Evolutionary conservation across 2,797 vertebrate species (phyloP), one percentile per base, ranked within the genome.

Genomic region (Periophthalmus magnuspinnatus): DNA sequence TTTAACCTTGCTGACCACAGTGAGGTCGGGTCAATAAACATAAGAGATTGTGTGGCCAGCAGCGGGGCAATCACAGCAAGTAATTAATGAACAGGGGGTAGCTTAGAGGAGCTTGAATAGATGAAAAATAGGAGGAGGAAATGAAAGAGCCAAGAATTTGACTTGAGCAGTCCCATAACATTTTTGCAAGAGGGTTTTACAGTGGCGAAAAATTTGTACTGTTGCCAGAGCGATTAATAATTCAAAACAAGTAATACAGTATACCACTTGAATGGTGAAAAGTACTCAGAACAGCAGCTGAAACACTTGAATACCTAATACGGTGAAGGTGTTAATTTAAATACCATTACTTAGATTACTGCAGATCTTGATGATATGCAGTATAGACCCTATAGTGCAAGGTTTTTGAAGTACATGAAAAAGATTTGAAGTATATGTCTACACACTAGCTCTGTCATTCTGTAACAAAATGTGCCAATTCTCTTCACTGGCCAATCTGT

Each of bases 1-100:
- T 80, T 72, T 79, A 67, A 85, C 84, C 83, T 62, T n/a, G 56
- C 70, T 79, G 81, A 69, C 75, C 76, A 76, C 61, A 65, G 57
- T 70, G 65, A 75, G 71, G 75, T 74, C 71, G 32, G 79, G 79
- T 88, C 84, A 77, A 85, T 83, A 88, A 84, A 87, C 79, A 82
- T 72, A 76, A 78, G 70, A 52, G 52, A 62, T 11, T 65, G 47
- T 67, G 72, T 66, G 71, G 67, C 76, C 74, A 67, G 71, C 19
- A 41, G 65, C 52, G 76, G 4, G 22, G 76, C 72, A 80, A 81
- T 85, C 79, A 84, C 67, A 59, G 68, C 79, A 77, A 56, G 68
- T 80, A 80, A 86, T 86, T 78, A 79, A 71, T 57, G 38, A 63
- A 63, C 22, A 0, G 36, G 14, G n/a, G 28, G 67, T 69, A 76